These are phyloP conservation scores for Poecilobothrus nobilitatus DNA, from an alignment of 2,888 invertebrate genomes.

Conservation along the genomic window DNA sequence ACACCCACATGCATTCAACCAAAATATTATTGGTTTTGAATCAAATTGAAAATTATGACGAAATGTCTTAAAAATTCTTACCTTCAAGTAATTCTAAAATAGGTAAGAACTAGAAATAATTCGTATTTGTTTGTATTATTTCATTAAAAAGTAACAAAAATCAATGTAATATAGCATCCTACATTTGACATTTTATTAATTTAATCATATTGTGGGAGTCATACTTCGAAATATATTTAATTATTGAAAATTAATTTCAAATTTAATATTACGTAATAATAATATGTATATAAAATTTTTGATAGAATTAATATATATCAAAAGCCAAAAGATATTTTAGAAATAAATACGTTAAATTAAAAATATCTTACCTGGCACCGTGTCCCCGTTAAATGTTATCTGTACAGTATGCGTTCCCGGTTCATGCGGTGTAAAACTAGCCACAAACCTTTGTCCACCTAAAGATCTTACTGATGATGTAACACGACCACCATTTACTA, in stretches of 20 bases:
- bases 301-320: background rate
- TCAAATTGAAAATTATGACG: background rate
- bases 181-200: background rate
- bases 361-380: constrained; percentile 70
- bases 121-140: background rate
- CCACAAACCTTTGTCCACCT: constrained; percentile 80
- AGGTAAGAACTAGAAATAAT: background rate
- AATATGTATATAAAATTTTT: too few relatives aligned
- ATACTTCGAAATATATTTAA: background rate
- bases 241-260: background rate
- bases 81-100: background rate
- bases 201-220: background rate
- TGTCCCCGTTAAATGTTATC: constrained; percentile 89
- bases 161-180: background rate
- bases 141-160: background rate
- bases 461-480: constrained; percentile 87
- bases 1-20: too few relatives aligned
- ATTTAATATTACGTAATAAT: background rate
- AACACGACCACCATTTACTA: constrained; percentile 90
- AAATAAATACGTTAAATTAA: background rate
- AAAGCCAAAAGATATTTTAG: background rate
- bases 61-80: background rate
- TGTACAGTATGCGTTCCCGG: constrained; percentile 78
- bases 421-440: constrained; percentile 87
- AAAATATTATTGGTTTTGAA: too few relatives aligned